Evolutionary conservation across 64 coral and sea anemone genomes (phyloP).

Genomic region (Stylophora pistillata): DNA sequence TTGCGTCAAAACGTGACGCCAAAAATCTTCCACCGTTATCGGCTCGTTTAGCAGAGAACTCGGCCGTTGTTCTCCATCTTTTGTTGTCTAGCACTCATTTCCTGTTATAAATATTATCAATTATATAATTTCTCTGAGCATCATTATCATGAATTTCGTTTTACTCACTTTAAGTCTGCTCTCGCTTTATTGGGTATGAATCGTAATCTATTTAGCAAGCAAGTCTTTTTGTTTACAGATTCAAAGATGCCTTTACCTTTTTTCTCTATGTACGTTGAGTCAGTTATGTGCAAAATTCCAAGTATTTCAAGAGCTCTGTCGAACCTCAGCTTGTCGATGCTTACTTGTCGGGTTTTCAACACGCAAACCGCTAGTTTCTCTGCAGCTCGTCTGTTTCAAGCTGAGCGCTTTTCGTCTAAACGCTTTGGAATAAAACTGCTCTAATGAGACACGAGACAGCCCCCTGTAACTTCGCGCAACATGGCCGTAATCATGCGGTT

Average conservation of each 20-base stretch:
- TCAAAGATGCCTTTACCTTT: neutral
- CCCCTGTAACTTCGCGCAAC: neutral
- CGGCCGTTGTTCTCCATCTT: too few species aligned
- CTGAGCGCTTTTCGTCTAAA: slow-evolving; percentile 10
- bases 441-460: neutral
- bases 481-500: neutral
- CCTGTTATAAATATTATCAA: too few species aligned
- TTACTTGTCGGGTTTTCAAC: slow-evolving; percentile 18
- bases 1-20: too few species aligned
- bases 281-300: slow-evolving; percentile 17
- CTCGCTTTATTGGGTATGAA: too few species aligned
- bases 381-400: slow-evolving; percentile 1
- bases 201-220: too few species aligned
- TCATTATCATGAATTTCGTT: too few species aligned
- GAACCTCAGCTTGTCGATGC: neutral
- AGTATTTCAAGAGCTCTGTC: neutral
- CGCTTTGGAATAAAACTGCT: slow-evolving; percentile 4
- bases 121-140: too few species aligned
- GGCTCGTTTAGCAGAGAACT: too few species aligned
- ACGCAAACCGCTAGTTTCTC: neutral
- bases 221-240: slow-evolving; percentile 8
- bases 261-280: slow-evolving; percentile 11
- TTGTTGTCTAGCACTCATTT: too few species aligned
- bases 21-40: too few species aligned
- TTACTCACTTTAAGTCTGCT: too few species aligned